Percentiles rank a stretch among this genome's conserved stretches.
Evolutionary conservation across 2,888 invertebrate species (phyloP).

Genomic region (Archips crataeganus): DNA sequence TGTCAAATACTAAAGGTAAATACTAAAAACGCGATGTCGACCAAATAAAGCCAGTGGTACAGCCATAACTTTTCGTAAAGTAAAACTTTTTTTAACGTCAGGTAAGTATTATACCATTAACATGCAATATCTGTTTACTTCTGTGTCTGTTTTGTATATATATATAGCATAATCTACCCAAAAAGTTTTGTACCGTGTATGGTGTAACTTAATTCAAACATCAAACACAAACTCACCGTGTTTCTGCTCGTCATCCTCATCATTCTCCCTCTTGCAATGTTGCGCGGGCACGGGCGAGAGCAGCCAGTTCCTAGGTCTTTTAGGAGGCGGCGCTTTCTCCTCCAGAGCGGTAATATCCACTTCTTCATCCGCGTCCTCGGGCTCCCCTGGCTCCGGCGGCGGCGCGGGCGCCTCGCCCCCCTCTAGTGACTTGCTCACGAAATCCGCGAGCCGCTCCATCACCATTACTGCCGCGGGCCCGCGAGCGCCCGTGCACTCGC

Average conservation of each 20-base stretch:
- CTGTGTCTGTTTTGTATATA: neutral
- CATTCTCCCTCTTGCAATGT: slow-evolving; percentile 72
- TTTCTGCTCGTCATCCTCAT: slow-evolving; percentile 78
- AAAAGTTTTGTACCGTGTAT: neutral
- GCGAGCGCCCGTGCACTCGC: slow-evolving; percentile 74
- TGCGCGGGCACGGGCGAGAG: slow-evolving; percentile 75
- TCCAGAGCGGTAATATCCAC: slow-evolving; percentile 82
- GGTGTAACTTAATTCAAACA: neutral
- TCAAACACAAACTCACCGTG: slow-evolving; percentile 63
- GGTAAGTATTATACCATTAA: too few relatives aligned
- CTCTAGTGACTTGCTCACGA: slow-evolving; percentile 95
- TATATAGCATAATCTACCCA: neutral
- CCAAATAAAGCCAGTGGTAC: too few relatives aligned
- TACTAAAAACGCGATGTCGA: too few relatives aligned
- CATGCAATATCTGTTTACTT: too few relatives aligned
- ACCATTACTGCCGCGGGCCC: slow-evolving; percentile 81
- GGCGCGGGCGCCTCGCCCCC: slow-evolving; percentile 83
- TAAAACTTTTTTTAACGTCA: too few relatives aligned
- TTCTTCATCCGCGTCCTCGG: slow-evolving; percentile 73
- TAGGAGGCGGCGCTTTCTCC: slow-evolving; percentile 71
- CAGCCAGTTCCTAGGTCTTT: slow-evolving; percentile 79
- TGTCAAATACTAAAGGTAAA: too few relatives aligned
- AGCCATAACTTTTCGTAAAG: too few relatives aligned
- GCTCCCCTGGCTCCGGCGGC: slow-evolving; percentile 79
- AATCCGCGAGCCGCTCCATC: slow-evolving; percentile 96